Evolutionary conservation across 2,888 invertebrate genomes (phyloP).

Genomic region (Rhamphomyia laevipes): DNA sequence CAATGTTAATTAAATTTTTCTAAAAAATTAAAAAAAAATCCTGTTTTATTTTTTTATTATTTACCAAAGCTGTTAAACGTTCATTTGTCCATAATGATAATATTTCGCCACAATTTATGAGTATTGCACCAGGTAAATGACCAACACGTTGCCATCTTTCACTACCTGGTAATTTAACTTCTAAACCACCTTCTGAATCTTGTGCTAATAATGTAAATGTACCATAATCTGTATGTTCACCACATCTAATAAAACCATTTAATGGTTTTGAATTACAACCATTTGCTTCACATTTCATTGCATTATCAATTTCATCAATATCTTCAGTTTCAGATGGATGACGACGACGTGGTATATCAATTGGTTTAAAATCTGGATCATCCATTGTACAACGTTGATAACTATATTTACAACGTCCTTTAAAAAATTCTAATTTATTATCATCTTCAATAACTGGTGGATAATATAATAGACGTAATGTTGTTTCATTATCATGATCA

Average conservation of each 20-base stretch:
- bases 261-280: slow-evolving; percentile 33
- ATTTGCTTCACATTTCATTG: slow-evolving; percentile 16
- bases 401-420: slow-evolving; percentile 36
- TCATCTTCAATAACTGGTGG: slow-evolving; percentile 54
- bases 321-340: slow-evolving; percentile 15
- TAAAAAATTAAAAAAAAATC: neutral
- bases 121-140: slow-evolving; percentile 62
- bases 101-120: slow-evolving; percentile 64
- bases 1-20: neutral
- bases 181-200: slow-evolving; percentile 63
- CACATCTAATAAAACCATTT: slow-evolving; percentile 45
- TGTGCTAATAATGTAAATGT: slow-evolving; percentile 62
- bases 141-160: slow-evolving; percentile 63
- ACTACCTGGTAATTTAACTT: slow-evolving; percentile 48
- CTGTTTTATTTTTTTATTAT: slow-evolving; percentile 3
- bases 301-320: slow-evolving; percentile 19
- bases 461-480: slow-evolving; percentile 59
- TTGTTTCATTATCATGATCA: slow-evolving; percentile 50
- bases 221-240: slow-evolving; percentile 62
- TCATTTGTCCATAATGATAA: slow-evolving; percentile 64
- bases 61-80: slow-evolving; percentile 54
- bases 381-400: slow-evolving; percentile 36
- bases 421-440: slow-evolving; percentile 40
- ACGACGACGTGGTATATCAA: slow-evolving; percentile 24
- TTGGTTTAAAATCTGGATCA: slow-evolving; percentile 35